Base-by-base conservation (phyloP, 1,140 invertebrate genomes). In the Drosophila littoralis region DNA sequence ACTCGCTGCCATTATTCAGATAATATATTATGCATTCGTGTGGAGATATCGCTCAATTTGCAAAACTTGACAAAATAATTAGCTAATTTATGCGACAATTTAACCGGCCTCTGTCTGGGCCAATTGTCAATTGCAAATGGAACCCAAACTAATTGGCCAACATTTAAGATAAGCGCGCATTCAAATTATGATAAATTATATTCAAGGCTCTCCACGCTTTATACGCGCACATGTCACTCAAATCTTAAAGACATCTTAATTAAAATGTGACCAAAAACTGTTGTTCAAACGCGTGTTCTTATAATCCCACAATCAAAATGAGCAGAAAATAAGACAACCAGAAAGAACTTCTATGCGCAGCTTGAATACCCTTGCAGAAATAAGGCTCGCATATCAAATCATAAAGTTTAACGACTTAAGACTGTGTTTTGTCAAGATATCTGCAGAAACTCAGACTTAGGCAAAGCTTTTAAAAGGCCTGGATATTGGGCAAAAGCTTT, bases 21-120 rank as follows among this genome's bases (percentile, higher is more conserved):
- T n/a, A 51, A 67, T 59, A 58, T 61, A 81, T 81, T 84, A 77
- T 78, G 32, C 46, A 69, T 68, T 33, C 45, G 28, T 55, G 35
- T 64, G 13, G 17, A 50, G 64, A 58, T 82, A 79, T 75, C 59
- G 65, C 79, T 83, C 67, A 83, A 76, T 83, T 77, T 74, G 36
- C 55, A 50, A 58, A 70, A 54, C 67, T 89, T 84, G 84, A 89
- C 84, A 89, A 72, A 70, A 89, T 89, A 89, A 89, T 89, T 78
- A 89, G 77, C 64, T 83, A 75, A 89, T 89, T 84, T 89, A 89
- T 83, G 82, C 82, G 65, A 73, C 65, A 69, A 69, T 59, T 52
- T 12, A 15, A 32, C 42, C 35, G 13, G 51, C 33, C 33, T 13
- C 13, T 40, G 42, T 42, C 13, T 35, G 28, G 60, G 72, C 67